Evolutionary conservation across 2,113 vertebrate species (phyloP).

Genomic region (Datnioides undecimradiatus): DNA sequence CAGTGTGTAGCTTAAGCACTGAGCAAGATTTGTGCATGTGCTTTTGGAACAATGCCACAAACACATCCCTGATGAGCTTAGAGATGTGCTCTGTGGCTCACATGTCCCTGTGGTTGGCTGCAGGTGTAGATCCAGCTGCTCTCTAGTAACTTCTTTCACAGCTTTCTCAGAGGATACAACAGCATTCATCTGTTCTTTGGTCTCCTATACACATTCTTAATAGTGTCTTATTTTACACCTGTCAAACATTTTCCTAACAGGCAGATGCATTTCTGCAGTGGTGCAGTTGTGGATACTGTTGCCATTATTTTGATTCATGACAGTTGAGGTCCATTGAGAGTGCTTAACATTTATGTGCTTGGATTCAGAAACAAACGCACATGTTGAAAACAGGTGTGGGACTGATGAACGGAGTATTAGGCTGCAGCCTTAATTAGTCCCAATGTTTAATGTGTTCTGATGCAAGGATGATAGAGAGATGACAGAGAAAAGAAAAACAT

Average conservation of each 20-base stretch:
- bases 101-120: not conserved
- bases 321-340: not conserved
- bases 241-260: not conserved
- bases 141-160: not conserved
- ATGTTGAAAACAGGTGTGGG: not conserved
- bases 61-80: slow-evolving; percentile 1
- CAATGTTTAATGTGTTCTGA: not conserved
- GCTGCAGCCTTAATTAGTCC: not conserved
- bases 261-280: not conserved
- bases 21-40: not conserved
- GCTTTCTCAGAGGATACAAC: not conserved
- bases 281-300: not conserved
- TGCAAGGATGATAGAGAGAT: too few relatives aligned
- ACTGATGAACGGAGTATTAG: not conserved
- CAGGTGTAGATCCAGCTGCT: not conserved
- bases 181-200: not conserved
- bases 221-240: not conserved
- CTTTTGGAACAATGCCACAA: slow-evolving; percentile 5
- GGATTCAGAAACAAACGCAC: not conserved
- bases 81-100: not conserved
- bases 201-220: not conserved
- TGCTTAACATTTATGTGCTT: not conserved
- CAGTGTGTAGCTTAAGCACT: not conserved
- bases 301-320: not conserved
- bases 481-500: too few relatives aligned